Base-by-base conservation (phyloP, 2,113 vertebrate species). In the Tyto alba region DNA sequence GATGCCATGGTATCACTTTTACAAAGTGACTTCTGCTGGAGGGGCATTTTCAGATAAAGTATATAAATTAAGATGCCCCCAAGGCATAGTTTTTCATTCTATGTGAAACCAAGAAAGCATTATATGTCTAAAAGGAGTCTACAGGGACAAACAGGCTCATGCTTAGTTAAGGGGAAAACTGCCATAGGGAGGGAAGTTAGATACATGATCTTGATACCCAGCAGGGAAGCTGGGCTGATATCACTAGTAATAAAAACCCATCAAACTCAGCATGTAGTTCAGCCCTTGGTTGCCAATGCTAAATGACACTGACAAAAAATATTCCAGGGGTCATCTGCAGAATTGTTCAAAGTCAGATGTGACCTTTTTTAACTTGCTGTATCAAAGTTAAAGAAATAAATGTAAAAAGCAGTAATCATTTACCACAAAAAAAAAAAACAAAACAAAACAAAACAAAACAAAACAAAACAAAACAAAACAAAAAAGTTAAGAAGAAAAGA, bases 161-260 rank as follows among this genome's bases (percentile, higher is more conserved):
- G 64, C 85, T 95, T 96, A 95, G 87, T 97, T 97, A 97, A 97
- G 64, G 55, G 41, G 52, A 95, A 97, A 95, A 92, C 38, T 96
- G 74, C 88, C 41, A 71, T 14, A 41, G 36, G 53, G 50, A 94
- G 34, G 32, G 34, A 88, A 96, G 82, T 91, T 92, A 96, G 85
- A 94, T 93, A 57, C 80, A 89, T 64, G 85, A 93, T 96, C 87
- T 64, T 91, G 94, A 96, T 96, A 97, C 67, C 69, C 88, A 93
- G 87, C 92, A 92, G 94, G 89, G 94, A 79, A 93, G 68, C 89
- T 95, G 72, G 78, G 85, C 76, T 95, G 87, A 34, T 96, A 97
- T 87, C 91, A 95, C 96, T 92, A 89, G 94, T 90, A 97, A 97
- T 97, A 96, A 97, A 97, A 97, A 17, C 67, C 72, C 95, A 97